Evolutionary conservation across 2,113 vertebrate genomes (phyloP), one percentile per base, ranked within the genome.

Genomic region (Gobius niger): DNA sequence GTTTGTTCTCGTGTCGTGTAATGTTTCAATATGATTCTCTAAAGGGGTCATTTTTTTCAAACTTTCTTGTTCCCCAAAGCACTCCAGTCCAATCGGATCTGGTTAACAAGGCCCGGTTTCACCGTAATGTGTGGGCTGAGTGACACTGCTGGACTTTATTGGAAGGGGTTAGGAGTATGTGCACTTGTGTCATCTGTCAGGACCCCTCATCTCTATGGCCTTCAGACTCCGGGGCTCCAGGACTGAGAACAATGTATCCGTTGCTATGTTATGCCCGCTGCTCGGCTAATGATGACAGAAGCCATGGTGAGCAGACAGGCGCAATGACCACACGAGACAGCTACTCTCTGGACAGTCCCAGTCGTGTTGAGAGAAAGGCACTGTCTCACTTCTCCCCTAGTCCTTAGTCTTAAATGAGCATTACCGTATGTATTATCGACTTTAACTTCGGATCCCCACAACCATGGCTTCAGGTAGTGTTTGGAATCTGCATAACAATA

Each of bases 231-330:
- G 65, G 49, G 47, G 47, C 41, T 68, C 52, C 53, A 53, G 77
- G 69, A 76, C 68, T 77, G 63, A 72, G 68, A 68, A 63, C 15
- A 14, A 70, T 76, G 73, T 68, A 73, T 74, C 56, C 19, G 49
- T 53, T 59, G 67, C 65, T 82, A 24, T 44, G 60, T 69, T 46
- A 63, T 52, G 9, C 68, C 9, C 61, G 62, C 67, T 42, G 76
- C 74, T 85, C 67, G 78, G 68, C 62, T 82, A 85, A 86, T 78
- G 73, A 85, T 78, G 83, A 80, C 74, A 72, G 75, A 70, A 72
- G 14, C n/a, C 19, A 5, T 15, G n/a, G 65, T 67, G 76, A 70
- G 68, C 63, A 16, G 49, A 12, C 15, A 6, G 44, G 16, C 7
- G n/a, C 53, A 19, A 66, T 54, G 11, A 7, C 12, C 64, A 68